Evolutionary conservation across 2,888 invertebrate species (phyloP).

Genomic region (Agapetus fuscipes): DNA sequence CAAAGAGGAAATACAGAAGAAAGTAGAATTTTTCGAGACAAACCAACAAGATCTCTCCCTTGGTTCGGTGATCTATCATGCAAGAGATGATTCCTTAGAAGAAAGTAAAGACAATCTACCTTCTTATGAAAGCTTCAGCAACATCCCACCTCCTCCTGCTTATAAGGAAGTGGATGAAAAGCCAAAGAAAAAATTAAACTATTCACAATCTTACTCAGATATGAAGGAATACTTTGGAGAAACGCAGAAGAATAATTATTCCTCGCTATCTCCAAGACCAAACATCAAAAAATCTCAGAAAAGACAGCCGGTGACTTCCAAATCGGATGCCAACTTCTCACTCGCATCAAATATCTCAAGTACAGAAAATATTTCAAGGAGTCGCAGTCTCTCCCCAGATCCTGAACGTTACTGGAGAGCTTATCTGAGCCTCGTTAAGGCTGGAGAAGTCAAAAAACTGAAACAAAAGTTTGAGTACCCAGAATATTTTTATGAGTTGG

Average conservation of each 20-base stretch:
- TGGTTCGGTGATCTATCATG: constrained; percentile 41
- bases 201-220: constrained; percentile 62
- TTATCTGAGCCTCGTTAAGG: constrained; percentile 60
- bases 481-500: constrained; percentile 32
- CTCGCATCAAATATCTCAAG: constrained; percentile 42
- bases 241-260: constrained; percentile 48
- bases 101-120: constrained; percentile 35
- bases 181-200: constrained; percentile 32
- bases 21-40: constrained; percentile 73
- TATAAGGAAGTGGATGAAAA: constrained; percentile 23
- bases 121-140: constrained; percentile 34
- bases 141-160: constrained; percentile 22
- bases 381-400: constrained; percentile 65
- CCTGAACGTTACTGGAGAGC: constrained; percentile 60
- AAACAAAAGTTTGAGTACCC: constrained; percentile 67
- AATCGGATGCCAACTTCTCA: constrained; percentile 8
- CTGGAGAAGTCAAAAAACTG: constrained; percentile 70
- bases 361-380: constrained; percentile 56
- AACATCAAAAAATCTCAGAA: constrained; percentile 3
- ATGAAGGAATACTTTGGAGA: constrained; percentile 78
- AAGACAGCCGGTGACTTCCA: constrained; percentile 23
- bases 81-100: constrained; percentile 38
- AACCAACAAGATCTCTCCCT: constrained; percentile 46
- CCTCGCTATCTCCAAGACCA: constrained; percentile 40
- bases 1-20: constrained; percentile 57